Evolutionary conservation across 2,888 invertebrate genomes (phyloP).

Genomic region (Amphipoea lucens): DNA sequence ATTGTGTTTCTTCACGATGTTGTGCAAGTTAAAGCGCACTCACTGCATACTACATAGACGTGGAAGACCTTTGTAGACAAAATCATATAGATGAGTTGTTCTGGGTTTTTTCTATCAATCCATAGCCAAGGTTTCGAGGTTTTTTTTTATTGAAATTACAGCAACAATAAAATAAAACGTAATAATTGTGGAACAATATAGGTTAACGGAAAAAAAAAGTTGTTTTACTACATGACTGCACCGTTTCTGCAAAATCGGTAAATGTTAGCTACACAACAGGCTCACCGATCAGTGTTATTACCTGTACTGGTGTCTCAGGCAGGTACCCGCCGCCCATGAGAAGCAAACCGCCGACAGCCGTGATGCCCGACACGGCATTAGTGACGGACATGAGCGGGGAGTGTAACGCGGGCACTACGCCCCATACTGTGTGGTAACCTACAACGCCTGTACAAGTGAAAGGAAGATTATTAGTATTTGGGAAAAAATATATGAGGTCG

Average conservation of each 20-base stretch:
- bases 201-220: not conserved
- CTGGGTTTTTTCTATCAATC: not conserved
- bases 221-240: not conserved
- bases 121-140: not conserved
- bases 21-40: not conserved
- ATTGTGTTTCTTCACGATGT: slow-evolving; percentile 17
- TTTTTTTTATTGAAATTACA: not conserved
- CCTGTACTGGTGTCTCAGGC: slow-evolving; percentile 94
- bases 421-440: slow-evolving; percentile 97
- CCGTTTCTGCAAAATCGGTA: not conserved
- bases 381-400: slow-evolving; percentile 98
- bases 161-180: not conserved
- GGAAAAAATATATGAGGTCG: not conserved
- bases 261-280: not conserved
- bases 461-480: not conserved
- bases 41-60: not conserved
- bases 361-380: slow-evolving; percentile 97
- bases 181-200: too few relatives aligned
- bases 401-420: slow-evolving; percentile 96
- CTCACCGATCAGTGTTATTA: slow-evolving; percentile 67
- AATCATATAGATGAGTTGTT: not conserved
- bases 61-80: not conserved
- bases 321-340: slow-evolving; percentile 95
- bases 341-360: slow-evolving; percentile 96
- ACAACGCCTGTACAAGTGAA: slow-evolving; percentile 91